phyloP scores from a whole-genome alignment of 2,113 vertebrate genomes.

The Acanthisitta chloris region DNA sequence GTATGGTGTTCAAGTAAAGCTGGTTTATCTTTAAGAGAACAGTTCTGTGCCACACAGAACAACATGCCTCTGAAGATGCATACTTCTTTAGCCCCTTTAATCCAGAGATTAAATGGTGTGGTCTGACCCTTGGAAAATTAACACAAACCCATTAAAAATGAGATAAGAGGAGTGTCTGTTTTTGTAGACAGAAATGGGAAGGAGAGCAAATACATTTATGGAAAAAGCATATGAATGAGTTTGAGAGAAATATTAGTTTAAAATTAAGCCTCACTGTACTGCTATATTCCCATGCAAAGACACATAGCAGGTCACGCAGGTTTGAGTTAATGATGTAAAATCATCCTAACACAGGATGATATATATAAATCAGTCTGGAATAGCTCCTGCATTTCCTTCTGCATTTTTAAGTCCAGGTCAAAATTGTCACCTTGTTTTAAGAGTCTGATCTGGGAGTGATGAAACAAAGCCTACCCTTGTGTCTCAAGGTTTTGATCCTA shows the following conservation, averaged over 20 bases:
- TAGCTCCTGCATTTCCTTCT: neutral
- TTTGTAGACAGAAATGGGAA: neutral
- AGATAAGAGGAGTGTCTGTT: neutral
- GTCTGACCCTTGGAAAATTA: neutral
- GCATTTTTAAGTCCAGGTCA: neutral
- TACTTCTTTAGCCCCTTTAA: neutral
- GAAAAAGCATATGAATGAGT: neutral
- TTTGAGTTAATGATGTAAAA: neutral
- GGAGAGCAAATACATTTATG: neutral
- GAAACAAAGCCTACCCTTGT: neutral
- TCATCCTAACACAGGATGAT: neutral
- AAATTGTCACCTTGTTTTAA: neutral
- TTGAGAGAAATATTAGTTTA: neutral
- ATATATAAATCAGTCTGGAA: neutral
- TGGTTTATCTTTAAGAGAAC: slow-evolving; percentile 21
- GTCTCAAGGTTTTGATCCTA: neutral
- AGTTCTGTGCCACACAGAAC: neutral
- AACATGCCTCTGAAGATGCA: neutral
- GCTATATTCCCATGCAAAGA: neutral
- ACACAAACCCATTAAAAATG: neutral
- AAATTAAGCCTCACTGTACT: neutral
- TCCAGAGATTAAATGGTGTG: neutral
- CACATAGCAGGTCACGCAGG: neutral
- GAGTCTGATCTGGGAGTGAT: neutral
- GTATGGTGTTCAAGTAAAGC: neutral